Conservation (phyloP, 2,797 vertebrate genomes). For the Coranthus polyacanthus region DNA sequence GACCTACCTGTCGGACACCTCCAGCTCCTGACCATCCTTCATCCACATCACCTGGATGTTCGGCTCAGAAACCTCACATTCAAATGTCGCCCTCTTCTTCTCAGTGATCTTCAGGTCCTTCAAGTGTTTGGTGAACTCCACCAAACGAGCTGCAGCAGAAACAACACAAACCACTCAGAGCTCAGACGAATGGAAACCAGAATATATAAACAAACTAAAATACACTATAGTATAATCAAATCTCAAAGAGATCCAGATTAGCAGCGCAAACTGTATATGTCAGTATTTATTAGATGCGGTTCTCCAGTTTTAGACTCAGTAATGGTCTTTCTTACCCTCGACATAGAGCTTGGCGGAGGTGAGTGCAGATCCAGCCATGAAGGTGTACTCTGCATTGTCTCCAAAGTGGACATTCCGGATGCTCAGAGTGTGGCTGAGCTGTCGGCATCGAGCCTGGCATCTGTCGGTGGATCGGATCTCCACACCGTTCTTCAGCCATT, state of each 20-base stretch:
- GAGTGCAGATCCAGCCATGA: slow-evolving; percentile 92
- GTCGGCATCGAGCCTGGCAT: slow-evolving; percentile 93
- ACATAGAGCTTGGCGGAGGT: slow-evolving; percentile 94
- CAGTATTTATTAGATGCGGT: no score
- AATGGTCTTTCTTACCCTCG: slow-evolving; percentile 87
- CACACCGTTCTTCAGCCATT: slow-evolving; percentile 97
- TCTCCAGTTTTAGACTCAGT: no score
- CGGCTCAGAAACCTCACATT: slow-evolving; percentile 97
- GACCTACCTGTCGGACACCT: slow-evolving; percentile 89
- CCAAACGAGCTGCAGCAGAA: slow-evolving; percentile 89
- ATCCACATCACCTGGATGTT: slow-evolving; percentile 96
- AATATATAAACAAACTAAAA: no score
- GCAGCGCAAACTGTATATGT: no score
- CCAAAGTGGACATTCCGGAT: slow-evolving; percentile 97
- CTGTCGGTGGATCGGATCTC: slow-evolving; percentile 96
- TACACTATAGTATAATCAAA: no score
- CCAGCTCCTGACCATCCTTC: slow-evolving; percentile 96
- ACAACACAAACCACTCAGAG: no score
- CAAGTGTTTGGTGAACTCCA: slow-evolving; percentile 97
- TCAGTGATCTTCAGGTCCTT: slow-evolving; percentile 97
- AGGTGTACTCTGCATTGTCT: slow-evolving; percentile 94
- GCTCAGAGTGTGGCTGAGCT: slow-evolving; percentile 92
- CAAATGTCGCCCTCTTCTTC: slow-evolving; percentile 96
- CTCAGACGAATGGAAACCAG: no score
- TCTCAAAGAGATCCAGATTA: no score